Evolutionary conservation across 1,140 invertebrate species (phyloP), one percentile per base, ranked within the genome.

Genomic region (Ylistrum balloti): DNA sequence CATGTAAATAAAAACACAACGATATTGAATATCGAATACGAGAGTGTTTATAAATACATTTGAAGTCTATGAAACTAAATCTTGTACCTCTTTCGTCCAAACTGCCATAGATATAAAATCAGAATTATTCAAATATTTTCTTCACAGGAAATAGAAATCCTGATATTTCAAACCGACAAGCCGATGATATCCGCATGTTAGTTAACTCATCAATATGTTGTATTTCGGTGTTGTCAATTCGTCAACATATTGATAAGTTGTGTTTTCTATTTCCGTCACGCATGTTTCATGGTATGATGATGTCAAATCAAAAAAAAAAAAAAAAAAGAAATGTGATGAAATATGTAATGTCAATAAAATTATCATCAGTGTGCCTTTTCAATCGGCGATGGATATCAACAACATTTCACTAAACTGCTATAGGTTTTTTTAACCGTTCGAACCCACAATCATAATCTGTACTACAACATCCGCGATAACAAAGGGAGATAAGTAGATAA

Each of bases 401-500:
- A 74, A 74, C 56, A n/a, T 74, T 28, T 74, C 15, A 5, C 5
- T 28, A 74, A 9, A 11, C 17, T 28, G 56, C 7, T 17, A 28
- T 74, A 3, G 56, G n/a, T 74, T 74, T n/a, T 74, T 7, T 74
- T n/a, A 17, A n/a, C 56, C n/a, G 28, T 28, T n/a, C 2, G 56
- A 74, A 74, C 5, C 9, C 56, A 74, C 56, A 20, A 2, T 22
- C 20, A 10, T 48, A 48, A 48, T 48, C 45, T 5, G 45, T 48
- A 48, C 11, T 20, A 48, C 56, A 17, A 74, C 15, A 28, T 22
- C 17, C 15, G 22, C 56, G 56, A 74, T 74, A 74, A 28, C 56
- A 28, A 74, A 74, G 56, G 56, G 56, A n/a, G 56, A 74, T 74
- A 74, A 74, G 5, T 28, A 28, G 56, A 74, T 74, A 74, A 74